A percentile compares a stretch with the other conserved stretches of the same genome.
Evolutionary conservation across 2,888 invertebrate species (phyloP).

Genomic region (Andrena marginata): DNA sequence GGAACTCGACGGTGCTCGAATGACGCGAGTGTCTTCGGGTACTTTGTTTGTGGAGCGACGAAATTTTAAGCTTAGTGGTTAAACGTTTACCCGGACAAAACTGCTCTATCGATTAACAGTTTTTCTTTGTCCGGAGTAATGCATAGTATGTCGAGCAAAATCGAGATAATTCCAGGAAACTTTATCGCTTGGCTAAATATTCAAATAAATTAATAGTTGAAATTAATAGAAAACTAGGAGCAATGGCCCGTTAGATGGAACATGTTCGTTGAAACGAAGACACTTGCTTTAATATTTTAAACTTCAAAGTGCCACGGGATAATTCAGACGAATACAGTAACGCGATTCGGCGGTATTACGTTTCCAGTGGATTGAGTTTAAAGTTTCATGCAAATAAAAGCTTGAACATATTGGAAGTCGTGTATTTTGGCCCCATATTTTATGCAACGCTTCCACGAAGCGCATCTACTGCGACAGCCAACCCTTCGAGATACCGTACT

Average conservation of each 20-base stretch:
- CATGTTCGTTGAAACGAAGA: background rate
- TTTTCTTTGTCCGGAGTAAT: background rate
- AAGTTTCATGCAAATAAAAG: background rate
- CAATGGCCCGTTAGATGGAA: background rate
- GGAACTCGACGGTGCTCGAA: slow-evolving; percentile 4
- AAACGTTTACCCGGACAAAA: background rate
- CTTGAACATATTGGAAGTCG: background rate
- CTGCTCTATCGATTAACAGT: background rate
- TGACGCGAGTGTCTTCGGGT: background rate
- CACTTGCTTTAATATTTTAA: background rate
- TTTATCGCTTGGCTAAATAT: too few species aligned
- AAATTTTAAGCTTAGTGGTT: background rate
- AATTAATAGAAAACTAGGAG: background rate
- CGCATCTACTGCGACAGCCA: background rate
- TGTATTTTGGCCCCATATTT: background rate
- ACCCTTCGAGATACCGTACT: slow-evolving; percentile 28
- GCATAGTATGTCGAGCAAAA: too few species aligned
- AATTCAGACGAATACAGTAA: background rate
- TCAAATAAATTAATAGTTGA: too few species aligned
- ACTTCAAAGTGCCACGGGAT: background rate
- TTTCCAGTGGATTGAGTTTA: background rate
- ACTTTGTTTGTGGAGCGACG: background rate
- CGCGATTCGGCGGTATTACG: background rate
- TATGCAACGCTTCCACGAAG: background rate
- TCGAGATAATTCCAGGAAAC: too few species aligned